phyloP scores from a whole-genome alignment of 1,140 invertebrate species.

The Papilio dardanus region DNA sequence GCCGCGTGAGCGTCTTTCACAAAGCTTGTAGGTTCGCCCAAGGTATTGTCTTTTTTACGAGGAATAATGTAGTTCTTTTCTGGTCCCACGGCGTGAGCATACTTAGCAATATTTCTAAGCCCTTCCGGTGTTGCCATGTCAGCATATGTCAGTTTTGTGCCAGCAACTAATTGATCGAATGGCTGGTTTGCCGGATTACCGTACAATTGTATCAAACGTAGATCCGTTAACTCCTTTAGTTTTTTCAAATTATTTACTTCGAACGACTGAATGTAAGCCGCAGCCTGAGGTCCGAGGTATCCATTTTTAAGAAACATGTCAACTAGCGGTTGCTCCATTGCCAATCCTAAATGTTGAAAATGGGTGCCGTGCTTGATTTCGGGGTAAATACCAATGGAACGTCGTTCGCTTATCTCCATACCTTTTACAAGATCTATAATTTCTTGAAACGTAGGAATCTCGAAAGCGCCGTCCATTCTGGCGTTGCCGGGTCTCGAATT shows the following conservation, averaged over 20 bases:
- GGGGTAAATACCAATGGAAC: constrained; percentile 70
- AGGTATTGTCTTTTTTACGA: constrained; percentile 54
- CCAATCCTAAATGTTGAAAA: constrained; percentile 62
- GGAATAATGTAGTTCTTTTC: constrained; percentile 73
- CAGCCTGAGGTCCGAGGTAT: constrained; percentile 55
- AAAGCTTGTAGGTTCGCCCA: constrained; percentile 61
- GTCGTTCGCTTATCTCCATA: constrained; percentile 57
- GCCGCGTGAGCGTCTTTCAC: constrained; percentile 64
- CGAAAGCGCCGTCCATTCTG: constrained; percentile 62
- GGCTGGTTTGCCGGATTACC: constrained; percentile 54
- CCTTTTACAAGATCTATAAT: constrained; percentile 73
- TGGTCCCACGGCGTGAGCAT: constrained; percentile 72
- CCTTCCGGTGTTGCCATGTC: constrained; percentile 71
- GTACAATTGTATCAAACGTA: constrained; percentile 67
- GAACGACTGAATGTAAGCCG: constrained; percentile 75
- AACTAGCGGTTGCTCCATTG: constrained; percentile 68
- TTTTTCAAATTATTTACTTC: constrained; percentile 74
- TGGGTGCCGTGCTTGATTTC: constrained; percentile 75
- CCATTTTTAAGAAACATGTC: constrained; percentile 66
- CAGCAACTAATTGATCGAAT: constrained; percentile 61
- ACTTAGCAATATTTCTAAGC: constrained; percentile 65
- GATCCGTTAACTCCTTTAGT: constrained; percentile 64
- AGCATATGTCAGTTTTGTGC: constrained; percentile 61
- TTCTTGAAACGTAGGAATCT: constrained; percentile 72
- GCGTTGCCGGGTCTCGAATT: constrained; percentile 69